Evolutionary conservation across 2,888 invertebrate species (phyloP), one percentile per base, ranked within the genome.

Genomic region (Apotomis capreana): DNA sequence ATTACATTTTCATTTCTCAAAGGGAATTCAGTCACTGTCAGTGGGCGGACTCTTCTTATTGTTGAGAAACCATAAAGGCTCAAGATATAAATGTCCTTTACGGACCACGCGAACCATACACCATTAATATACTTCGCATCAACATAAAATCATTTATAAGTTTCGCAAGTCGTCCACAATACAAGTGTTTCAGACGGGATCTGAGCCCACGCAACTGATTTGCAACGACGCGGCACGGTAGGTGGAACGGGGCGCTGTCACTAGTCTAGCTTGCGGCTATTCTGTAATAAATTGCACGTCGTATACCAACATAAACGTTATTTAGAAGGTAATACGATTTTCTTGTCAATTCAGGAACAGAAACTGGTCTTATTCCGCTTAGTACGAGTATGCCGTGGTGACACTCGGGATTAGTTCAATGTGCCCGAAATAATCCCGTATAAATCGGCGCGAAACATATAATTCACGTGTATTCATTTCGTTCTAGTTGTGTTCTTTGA

Each of bases 191-290:
- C 84, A 81, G 84, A 79, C 77, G 79, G 86, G 86, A 84, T 81
- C 82, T 77, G 83, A 85, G 84, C 92, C 92, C 91, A 92, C 92
- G 92, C 92, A 87, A 82, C 84, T 91, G 87, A 91, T 91, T 92
- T 91, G 90, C 90, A 88, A 88, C 77, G 83, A 83, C 84, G 78
- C 79, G 77, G 78, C 78, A 75, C 78, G 75, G 76, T 78, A 77
- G 84, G 88, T 88, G 87, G 87, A 60, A 87, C 84, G 85, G 83
- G 78, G 80, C 80, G 75, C 81, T 80, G 82, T 84, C 82, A 81
- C 81, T 79, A 79, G 77, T 77, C 74, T 75, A 75, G 68, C 62
- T 71, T 12, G 61, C 49, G 70, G 71, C 13, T 36, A 75, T 76
- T 76, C 76, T 74, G 70, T 61, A 68, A 68, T 69, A 51, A 62